A percentile compares a stretch with the other conserved stretches of the same genome.
Evolutionary conservation across 2,888 invertebrate genomes (phyloP).

Genomic region (Cheilosia impressa): DNA sequence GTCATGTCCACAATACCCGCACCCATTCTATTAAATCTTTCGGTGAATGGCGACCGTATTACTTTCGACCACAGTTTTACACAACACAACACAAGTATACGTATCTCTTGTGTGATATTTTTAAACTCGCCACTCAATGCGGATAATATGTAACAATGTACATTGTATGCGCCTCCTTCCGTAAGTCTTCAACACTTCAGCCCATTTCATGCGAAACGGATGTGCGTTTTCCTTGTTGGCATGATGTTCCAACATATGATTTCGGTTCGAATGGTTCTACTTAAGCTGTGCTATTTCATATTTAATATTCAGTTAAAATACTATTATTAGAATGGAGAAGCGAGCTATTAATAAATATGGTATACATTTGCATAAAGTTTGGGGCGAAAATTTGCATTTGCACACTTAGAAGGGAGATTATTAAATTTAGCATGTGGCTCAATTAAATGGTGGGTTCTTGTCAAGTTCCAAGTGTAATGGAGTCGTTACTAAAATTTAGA

Average conservation of each 20-base stretch:
- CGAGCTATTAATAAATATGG: slow-evolving; percentile 8
- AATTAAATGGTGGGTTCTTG: neutral
- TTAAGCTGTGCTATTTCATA: neutral
- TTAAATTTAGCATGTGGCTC: neutral
- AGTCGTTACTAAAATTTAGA: too few species aligned
- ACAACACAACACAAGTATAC: neutral
- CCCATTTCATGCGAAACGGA: slow-evolving; percentile 6
- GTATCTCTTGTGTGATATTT: neutral
- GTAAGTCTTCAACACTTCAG: slow-evolving; percentile 13
- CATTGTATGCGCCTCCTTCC: neutral
- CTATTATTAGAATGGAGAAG: slow-evolving; percentile 12
- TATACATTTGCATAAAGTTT: slow-evolving; percentile 5
- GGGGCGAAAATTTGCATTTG: neutral
- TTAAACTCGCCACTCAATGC: slow-evolving; percentile 8
- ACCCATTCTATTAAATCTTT: neutral
- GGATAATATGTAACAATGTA: neutral
- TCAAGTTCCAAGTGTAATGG: too few species aligned
- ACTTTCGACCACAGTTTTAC: neutral
- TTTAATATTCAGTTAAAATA: slow-evolving; percentile 5
- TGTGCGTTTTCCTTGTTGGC: neutral
- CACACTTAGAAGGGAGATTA: neutral
- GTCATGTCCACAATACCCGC: neutral
- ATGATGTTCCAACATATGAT: neutral
- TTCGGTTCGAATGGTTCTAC: neutral
- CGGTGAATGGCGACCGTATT: neutral